Evolutionary conservation across 37 sponge, comb jelly and placozoan species (phyloP), one percentile per base, ranked within the genome.

Genomic region (Geodia barretti): DNA sequence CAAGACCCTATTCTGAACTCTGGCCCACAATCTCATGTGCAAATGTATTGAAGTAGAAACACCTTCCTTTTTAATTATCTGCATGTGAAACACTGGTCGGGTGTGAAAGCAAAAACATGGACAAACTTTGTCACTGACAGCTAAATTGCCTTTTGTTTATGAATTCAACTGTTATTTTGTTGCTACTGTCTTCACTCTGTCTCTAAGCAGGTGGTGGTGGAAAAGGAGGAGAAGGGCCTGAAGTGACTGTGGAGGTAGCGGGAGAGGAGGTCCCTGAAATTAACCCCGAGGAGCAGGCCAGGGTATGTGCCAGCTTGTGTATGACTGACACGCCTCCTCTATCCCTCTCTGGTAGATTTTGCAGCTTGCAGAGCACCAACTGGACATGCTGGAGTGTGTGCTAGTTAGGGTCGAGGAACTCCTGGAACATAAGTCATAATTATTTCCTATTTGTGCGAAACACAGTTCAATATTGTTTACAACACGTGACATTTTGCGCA

Each of bases 351-450:
- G n/a, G n/a, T 64, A 89, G 90, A 75, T 68, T 63, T 37, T 84
- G 31, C 37, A 68, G 17, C 36, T 75, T 9, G 78, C 76, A 35
- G 42, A 60, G 28, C 33, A 79, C 62, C 78, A 75, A 0, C 29
- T 89, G 29, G 90, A 89, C 77, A 89, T 89, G 85, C 75, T 89
- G 70, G 75, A 75, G 36, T 68, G 85, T 79, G 81, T 89, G 1
- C 23, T 84, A 63, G 80, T 79, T 14, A 39, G 90, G 68, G 90
- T 84, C 4, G 85, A 89, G 38, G 90, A 89, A 80, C 71, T 89
- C 3, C 24, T 68, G 34, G 83, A 83, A 20, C 24, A 21, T 47
- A 47, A 7, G 14, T 65, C 9, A n/a, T 29, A n/a, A 17, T n/a
- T 30, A 23, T 65, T 5, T 65, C 24, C 28, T 65, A 65, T 47